These are phyloP conservation scores for Eupsittula cactorum DNA, from an alignment of 2,113 vertebrate genomes.

Conservation along the genomic window DNA sequence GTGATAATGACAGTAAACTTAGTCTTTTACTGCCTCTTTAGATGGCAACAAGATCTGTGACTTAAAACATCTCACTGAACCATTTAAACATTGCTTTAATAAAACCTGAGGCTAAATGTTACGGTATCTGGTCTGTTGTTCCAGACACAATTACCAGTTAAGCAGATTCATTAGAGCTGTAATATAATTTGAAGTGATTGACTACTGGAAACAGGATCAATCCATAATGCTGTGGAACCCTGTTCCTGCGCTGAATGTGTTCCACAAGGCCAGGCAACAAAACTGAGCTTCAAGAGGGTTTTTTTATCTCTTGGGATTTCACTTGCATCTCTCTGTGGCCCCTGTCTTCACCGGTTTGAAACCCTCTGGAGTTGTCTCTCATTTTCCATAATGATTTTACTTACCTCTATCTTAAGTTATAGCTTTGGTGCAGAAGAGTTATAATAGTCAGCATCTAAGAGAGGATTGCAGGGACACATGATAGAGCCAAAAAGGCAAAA, in stretches of 20 bases:
- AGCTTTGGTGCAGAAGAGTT: background rate
- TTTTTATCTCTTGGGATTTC: background rate
- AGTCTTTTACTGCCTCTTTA: background rate
- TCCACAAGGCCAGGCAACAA: background rate
- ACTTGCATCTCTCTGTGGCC: background rate
- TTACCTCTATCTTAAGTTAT: background rate
- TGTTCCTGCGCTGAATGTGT: background rate
- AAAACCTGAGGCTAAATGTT: background rate
- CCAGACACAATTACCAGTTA: background rate
- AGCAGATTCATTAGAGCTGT: background rate
- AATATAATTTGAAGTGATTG: background rate
- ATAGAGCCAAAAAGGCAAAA: background rate
- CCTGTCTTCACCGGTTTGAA: background rate
- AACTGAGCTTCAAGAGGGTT: background rate
- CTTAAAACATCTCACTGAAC: background rate
- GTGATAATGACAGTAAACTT: background rate
- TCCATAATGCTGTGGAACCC: background rate
- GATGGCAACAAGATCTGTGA: background rate
- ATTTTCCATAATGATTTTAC: background rate
- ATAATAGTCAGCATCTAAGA: background rate
- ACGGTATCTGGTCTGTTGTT: background rate
- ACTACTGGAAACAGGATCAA: background rate
- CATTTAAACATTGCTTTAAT: background rate
- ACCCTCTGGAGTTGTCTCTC: background rate
- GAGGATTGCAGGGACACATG: background rate